Conservation (phyloP, 2,797 vertebrate species). For the Dendrocincla tyrannina region DNA sequence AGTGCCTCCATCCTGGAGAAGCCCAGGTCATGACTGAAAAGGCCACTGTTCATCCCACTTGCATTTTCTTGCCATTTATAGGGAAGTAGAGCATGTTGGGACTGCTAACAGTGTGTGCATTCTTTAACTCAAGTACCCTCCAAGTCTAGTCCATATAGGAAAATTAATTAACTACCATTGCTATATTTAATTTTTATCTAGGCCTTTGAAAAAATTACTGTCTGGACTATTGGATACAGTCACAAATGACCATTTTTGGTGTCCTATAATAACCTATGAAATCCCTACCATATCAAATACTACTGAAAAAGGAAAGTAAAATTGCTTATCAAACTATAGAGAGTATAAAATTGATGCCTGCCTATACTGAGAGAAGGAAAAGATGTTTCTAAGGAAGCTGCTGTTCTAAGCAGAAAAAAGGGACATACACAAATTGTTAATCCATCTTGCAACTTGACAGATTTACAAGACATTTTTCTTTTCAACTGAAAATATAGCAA, state of each 20-base stretch:
- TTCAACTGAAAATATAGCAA: neutral
- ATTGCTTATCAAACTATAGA: neutral
- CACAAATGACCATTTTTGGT: neutral
- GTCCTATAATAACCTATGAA: neutral
- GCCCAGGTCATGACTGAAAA: neutral
- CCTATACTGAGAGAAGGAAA: neutral
- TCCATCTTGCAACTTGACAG: neutral
- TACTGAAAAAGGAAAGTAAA: neutral
- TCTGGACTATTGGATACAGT: neutral
- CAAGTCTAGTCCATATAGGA: neutral
- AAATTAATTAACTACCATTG: neutral
- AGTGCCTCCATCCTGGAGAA: neutral
- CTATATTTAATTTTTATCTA: neutral
- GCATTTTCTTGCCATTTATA: neutral
- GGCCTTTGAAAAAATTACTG: neutral
- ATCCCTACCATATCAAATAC: neutral
- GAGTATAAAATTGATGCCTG: neutral
- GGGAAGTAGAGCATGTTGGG: neutral
- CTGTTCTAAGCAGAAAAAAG: slow-evolving; percentile 1
- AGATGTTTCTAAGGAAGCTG: neutral
- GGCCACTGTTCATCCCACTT: neutral
- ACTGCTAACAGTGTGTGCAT: neutral
- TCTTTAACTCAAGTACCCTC: neutral
- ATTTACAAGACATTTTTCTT: neutral
- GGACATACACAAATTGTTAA: neutral